These are phyloP conservation scores for Channa maculata DNA, from an alignment of 2,113 vertebrate genomes.

Conservation along the genomic window DNA sequence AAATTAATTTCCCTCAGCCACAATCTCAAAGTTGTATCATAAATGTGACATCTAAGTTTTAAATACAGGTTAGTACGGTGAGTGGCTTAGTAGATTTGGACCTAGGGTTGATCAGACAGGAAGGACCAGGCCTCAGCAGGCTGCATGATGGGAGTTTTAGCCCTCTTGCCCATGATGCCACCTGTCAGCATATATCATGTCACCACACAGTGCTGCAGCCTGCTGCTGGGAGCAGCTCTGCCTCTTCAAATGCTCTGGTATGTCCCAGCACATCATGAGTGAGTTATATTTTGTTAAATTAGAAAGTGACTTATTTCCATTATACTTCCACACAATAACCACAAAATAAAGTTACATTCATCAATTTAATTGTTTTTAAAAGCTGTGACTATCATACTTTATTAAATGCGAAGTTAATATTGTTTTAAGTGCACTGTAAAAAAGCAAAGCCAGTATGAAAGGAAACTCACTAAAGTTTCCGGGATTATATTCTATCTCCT, in stretches of 20 bases:
- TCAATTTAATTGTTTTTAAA: background rate
- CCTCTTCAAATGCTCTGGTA: slow-evolving; percentile 2
- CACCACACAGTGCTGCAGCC: slow-evolving; percentile 69
- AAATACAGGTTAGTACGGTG: background rate
- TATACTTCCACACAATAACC: background rate
- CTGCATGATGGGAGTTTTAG: slow-evolving; percentile 67
- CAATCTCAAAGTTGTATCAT: slow-evolving; percentile 21
- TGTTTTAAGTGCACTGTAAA: slow-evolving; percentile 5
- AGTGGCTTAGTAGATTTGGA: slow-evolving; percentile 11
- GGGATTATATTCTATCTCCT: slow-evolving; percentile 4
- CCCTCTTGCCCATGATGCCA: slow-evolving; percentile 65
- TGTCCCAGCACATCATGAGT: background rate
- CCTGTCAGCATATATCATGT: slow-evolving; percentile 73
- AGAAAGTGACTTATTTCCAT: background rate
- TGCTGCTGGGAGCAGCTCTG: slow-evolving; percentile 61
- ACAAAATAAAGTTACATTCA: background rate
- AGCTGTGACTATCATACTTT: background rate
- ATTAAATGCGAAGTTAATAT: slow-evolving; percentile 2
- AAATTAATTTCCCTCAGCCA: background rate
- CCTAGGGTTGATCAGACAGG: slow-evolving; percentile 29
- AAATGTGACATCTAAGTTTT: slow-evolving; percentile 1
- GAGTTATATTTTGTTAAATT: background rate
- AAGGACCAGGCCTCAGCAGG: slow-evolving; percentile 48
- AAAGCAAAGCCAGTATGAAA: background rate
- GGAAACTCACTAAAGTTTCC: slow-evolving; percentile 30